phyloP scores from a whole-genome alignment of 2,113 vertebrate genomes.

The Oreochromis tanganicae region DNA sequence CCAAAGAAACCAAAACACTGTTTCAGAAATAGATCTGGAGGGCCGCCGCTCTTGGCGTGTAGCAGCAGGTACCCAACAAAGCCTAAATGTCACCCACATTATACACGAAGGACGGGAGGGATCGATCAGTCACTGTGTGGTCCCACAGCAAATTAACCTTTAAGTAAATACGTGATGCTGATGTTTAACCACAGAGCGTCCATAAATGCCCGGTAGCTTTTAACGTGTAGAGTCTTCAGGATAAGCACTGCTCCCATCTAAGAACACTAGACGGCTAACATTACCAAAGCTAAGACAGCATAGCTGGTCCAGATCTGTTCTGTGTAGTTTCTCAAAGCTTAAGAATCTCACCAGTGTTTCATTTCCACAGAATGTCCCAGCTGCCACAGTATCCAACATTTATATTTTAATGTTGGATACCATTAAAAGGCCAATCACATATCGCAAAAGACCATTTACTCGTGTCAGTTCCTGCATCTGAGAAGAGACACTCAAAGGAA shows the following conservation, averaged over 20 bases:
- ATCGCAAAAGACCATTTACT: background rate
- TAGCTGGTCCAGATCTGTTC: background rate
- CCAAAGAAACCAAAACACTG: conserved; percentile 34
- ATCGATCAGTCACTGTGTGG: conserved; percentile 43
- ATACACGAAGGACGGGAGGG: conserved; percentile 7
- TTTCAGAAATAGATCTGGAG: conserved; percentile 45
- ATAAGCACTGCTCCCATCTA: background rate
- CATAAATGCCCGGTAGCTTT: background rate
- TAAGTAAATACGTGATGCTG: conserved; percentile 45
- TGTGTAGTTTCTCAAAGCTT: background rate
- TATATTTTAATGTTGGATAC: background rate
- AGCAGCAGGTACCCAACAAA: conserved; percentile 43
- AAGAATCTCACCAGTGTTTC: background rate
- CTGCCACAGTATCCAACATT: background rate
- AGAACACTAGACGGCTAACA: background rate
- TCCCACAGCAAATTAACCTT: conserved; percentile 57
- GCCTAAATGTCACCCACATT: conserved; percentile 48
- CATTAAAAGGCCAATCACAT: background rate
- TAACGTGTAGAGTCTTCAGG: background rate
- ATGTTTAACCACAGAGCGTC: conserved; percentile 25
- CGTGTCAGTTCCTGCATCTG: background rate
- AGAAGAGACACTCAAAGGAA: background rate
- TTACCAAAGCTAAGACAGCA: background rate
- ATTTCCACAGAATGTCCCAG: background rate
- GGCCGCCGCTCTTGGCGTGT: background rate